A percentile compares a stretch with the other conserved stretches of the same genome.
Evolutionary conservation across 37 sponge, comb jelly and placozoan genomes (phyloP).

Genomic region (Halichondria panicea): DNA sequence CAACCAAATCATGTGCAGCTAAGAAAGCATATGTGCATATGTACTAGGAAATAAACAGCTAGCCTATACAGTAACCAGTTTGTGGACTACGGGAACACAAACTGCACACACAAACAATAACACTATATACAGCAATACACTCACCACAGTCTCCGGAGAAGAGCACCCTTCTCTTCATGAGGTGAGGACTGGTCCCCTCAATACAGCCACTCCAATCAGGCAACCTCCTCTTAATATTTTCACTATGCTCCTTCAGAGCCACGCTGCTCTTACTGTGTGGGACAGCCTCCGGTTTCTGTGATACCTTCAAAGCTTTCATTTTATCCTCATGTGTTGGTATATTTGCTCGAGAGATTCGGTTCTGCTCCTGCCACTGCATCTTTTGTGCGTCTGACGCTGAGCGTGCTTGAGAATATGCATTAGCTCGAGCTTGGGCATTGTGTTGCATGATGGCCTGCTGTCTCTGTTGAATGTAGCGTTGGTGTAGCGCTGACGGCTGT

Average conservation of each 20-base stretch:
- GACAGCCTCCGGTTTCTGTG: background rate
- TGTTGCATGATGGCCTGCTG: constrained; percentile 36
- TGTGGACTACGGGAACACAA: too few relatives aligned
- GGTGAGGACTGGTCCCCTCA: constrained; percentile 57
- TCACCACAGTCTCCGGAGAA: constrained; percentile 58
- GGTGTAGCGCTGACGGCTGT: constrained; percentile 8
- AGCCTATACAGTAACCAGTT: too few relatives aligned
- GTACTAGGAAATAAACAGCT: too few relatives aligned
- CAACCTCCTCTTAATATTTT: constrained; percentile 17
- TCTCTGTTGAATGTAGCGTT: constrained; percentile 4
- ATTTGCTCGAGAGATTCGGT: constrained; percentile 6
- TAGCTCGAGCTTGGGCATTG: constrained; percentile 6
- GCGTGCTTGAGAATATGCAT: background rate
- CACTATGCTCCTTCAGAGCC: background rate
- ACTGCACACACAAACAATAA: background rate
- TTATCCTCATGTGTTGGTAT: too few relatives aligned
- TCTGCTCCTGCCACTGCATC: constrained; percentile 38
- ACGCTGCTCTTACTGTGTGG: background rate
- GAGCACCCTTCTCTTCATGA: constrained; percentile 60
- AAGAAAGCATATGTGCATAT: too few relatives aligned
- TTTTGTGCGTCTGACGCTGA: background rate
- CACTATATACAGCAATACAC: background rate
- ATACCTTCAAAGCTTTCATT: background rate
- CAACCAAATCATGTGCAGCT: too few relatives aligned
- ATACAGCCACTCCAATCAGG: constrained; percentile 63